Base-by-base conservation (phyloP, 1,140 invertebrate species). In the Adelges cooleyi region DNA sequence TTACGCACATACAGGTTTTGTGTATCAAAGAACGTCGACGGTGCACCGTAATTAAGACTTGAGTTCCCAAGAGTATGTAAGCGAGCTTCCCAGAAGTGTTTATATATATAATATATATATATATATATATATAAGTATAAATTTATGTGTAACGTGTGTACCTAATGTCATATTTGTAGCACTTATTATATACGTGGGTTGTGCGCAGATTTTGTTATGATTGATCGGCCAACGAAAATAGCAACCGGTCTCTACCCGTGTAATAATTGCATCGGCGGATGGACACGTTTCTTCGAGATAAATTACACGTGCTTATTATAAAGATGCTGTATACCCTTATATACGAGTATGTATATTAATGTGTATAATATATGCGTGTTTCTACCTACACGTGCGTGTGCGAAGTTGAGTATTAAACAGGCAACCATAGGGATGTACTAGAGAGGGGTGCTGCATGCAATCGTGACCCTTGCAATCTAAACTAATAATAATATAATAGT, bases 291-390 rank as follows among this genome's bases (percentile, higher is more conserved):
- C n/a, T 20, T 38, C 33, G 13, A 23, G 18, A 40, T 54, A 40
- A 54, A 54, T 54, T 54, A 23, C 20, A 40, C 42, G 20, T 23
- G 20, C 38, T n/a, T n/a, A n/a, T 54, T 54, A 23, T 52, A 54
- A 54, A 40, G 18, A 25, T 23, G 25, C n/a, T n/a, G n/a, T n/a
- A n/a, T n/a, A n/a, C n/a, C n/a, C n/a, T n/a, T n/a, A n/a, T n/a
- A n/a, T n/a, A n/a, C n/a, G n/a, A n/a, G n/a, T n/a, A n/a, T n/a
- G n/a, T n/a, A n/a, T n/a, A n/a, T n/a, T n/a, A n/a, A n/a, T n/a
- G n/a, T n/a, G n/a, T n/a, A n/a, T n/a, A n/a, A n/a, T n/a, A n/a
- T n/a, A n/a, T n/a, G n/a, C n/a, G n/a, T n/a, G n/a, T n/a, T n/a
- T n/a, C n/a, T 23, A 23, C 42, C 18, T 15, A 18, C 6, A 4